phyloP scores from a whole-genome alignment of 1,140 invertebrate species.

The Medauroidea extradentata region DNA sequence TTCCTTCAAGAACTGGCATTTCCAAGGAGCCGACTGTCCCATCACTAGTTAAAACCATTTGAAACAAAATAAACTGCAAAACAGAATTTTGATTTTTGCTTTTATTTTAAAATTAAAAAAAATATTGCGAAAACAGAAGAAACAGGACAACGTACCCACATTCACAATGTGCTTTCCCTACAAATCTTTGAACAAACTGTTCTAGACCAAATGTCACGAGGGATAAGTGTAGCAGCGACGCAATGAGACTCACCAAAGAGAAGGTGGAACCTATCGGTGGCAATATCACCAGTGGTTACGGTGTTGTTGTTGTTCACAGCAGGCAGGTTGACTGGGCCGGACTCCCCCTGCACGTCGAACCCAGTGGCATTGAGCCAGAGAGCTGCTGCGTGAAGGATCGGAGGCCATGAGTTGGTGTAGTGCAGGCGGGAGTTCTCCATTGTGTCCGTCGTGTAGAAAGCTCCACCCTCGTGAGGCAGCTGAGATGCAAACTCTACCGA shows the following conservation, averaged over 20 bases:
- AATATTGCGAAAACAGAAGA: no score
- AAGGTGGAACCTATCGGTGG: slow-evolving; percentile 76
- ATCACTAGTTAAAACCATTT: no score
- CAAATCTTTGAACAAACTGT: no score
- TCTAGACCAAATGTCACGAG: no score
- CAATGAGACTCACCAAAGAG: slow-evolving; percentile 70
- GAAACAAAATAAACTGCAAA: no score
- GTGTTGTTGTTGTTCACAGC: slow-evolving; percentile 16
- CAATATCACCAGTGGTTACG: slow-evolving; percentile 38
- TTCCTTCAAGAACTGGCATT: no score
- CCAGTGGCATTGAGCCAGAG: slow-evolving; percentile 76
- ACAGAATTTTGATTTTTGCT: no score
- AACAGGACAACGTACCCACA: no score
- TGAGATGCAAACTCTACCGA: slow-evolving; percentile 87
- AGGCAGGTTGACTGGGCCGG: neutral
- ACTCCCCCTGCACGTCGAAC: slow-evolving; percentile 43
- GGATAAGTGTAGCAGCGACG: no score
- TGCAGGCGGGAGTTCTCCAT: slow-evolving; percentile 88
- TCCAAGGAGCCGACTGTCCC: no score
- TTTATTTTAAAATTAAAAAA: no score
- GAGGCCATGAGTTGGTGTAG: slow-evolving; percentile 90
- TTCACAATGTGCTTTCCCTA: no score
- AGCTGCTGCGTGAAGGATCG: slow-evolving; percentile 88
- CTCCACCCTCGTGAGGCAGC: slow-evolving; percentile 90
- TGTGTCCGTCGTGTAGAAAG: slow-evolving; percentile 95